These are phyloP conservation scores for Trachelus troglodyta DNA, from an alignment of 2,888 invertebrate species.

Conservation along the genomic window DNA sequence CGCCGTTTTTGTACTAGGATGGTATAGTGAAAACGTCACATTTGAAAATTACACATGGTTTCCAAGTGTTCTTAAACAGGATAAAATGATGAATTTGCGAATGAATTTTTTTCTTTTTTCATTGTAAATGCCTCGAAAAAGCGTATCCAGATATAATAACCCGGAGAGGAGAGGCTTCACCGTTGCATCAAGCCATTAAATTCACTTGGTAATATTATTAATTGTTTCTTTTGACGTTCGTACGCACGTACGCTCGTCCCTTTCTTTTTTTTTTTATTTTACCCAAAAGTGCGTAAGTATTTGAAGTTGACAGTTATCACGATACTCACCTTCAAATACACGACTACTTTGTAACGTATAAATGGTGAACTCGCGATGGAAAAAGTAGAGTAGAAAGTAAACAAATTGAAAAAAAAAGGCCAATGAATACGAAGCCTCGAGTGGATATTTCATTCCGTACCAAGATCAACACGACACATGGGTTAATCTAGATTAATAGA, in stretches of 20 bases:
- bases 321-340: constrained; percentile 51
- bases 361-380: neutral
- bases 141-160: neutral
- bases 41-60: neutral
- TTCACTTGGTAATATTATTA: neutral
- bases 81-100: neutral
- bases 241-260: neutral
- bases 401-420: neutral
- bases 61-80: neutral
- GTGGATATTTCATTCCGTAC: neutral
- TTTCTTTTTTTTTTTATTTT: neutral
- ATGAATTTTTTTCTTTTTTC: neutral
- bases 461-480: neutral
- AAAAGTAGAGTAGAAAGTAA: neutral
- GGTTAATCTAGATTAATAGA: neutral
- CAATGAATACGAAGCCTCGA: neutral
- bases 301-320: constrained; percentile 30
- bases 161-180: neutral
- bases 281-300: neutral
- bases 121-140: neutral
- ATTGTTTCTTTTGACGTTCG: neutral
- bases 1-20: neutral
- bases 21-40: neutral
- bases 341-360: neutral
- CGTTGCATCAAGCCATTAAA: neutral